Base-by-base conservation (phyloP, 2,797 vertebrate species). In the Anas acuta region DNA sequence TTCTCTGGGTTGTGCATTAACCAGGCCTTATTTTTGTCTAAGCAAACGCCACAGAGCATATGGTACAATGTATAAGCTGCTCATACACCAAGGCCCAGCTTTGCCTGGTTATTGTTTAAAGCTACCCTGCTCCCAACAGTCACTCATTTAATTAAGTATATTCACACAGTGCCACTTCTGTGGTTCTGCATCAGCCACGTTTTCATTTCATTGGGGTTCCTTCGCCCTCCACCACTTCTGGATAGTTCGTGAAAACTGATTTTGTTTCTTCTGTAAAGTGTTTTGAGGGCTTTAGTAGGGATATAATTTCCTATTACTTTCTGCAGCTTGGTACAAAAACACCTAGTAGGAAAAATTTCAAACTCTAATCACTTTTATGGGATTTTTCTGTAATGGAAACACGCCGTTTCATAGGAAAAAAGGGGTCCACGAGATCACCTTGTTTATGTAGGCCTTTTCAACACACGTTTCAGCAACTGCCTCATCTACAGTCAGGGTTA, bases 361-460 rank as follows among this genome's bases (percentile, higher is more conserved):
- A 22, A 75, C 90, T 54, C 76, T 81, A 53, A 51, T 90, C 45
- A 56, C 26, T 61, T 90, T 18, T 7, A 61, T 5, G 21, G 65
- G n/a, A 85, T 80, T 89, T 61, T 75, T 88, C 89, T 66, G 49
- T 72, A 82, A 91, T 41, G 67, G 82, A 92, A 96, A 96, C 80
- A 77, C 23, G 23, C 11, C 1, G 1, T 90, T 80, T 72, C 51
- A 88, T 11, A 90, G 81, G 80, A 56, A 87, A 90, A 91, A 87
- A 35, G 11, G 19, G 25, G 39, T 76, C 43, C 65, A 89, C 66
- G 30, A 89, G 78, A 83, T 69, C 47, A 58, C 9, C 5, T 73
- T 79, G 76, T 76, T 95, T 80, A 87, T 65, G 67, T 78, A 76
- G 54, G 64, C 54, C 33, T 83, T 84, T 86, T 83, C 80, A 92